These are phyloP conservation scores for Lophotis ruficrista DNA, from an alignment of 2,113 vertebrate species.

Conservation along the genomic window DNA sequence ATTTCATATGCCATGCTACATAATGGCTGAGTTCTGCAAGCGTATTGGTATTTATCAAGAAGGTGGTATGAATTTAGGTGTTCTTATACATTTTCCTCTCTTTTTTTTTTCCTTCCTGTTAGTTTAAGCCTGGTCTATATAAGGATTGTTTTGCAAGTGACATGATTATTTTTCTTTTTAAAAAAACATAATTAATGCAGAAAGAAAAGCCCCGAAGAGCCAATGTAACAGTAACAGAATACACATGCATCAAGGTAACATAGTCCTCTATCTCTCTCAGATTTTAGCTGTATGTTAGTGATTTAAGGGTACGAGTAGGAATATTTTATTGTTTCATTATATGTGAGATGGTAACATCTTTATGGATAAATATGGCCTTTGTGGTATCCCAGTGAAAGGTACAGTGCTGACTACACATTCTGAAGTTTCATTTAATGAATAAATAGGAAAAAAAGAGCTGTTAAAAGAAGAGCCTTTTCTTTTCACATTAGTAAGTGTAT, in stretches of 20 bases:
- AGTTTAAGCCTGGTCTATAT: background rate
- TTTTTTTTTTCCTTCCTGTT: background rate
- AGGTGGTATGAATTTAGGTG: background rate
- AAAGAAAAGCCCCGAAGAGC: background rate
- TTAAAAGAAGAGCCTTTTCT: background rate
- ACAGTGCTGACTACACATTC: background rate
- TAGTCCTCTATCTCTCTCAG: background rate
- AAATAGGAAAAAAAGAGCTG: background rate
- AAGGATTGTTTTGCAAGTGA: background rate
- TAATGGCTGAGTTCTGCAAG: background rate
- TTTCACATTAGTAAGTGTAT: background rate
- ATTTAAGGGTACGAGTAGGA: background rate
- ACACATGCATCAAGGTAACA: rapidly evolving
- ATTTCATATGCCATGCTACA: background rate
- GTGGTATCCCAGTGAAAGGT: background rate
- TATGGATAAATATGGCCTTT: background rate
- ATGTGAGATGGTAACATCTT: background rate
- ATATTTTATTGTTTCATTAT: background rate
- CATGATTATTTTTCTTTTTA: background rate
- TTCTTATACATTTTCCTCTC: background rate
- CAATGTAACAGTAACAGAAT: background rate
- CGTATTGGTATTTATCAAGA: background rate
- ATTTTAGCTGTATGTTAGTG: background rate
- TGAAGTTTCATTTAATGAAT: background rate
- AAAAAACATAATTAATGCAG: background rate